Conservation (phyloP, 2,797 vertebrate genomes). For the Hafferia zeledoni region DNA sequence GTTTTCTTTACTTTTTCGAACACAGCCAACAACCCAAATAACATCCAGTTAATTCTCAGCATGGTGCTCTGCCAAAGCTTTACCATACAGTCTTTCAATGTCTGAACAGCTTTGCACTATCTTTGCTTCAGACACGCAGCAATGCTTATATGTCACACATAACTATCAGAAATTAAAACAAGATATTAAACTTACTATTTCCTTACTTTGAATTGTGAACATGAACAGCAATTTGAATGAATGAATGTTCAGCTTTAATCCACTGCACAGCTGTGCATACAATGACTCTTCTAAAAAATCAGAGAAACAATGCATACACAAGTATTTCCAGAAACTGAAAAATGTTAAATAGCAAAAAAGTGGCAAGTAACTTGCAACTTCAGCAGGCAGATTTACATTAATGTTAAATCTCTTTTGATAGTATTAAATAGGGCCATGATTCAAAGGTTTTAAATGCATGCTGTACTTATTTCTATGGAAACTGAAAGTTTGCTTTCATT, state of each 20-base stretch:
- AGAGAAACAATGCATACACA: background rate
- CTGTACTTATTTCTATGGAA: slow-evolving; percentile 23
- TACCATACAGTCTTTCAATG: background rate
- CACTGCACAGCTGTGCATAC: background rate
- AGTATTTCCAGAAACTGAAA: background rate
- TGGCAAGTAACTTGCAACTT: background rate
- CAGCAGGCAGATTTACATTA: background rate
- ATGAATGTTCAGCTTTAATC: background rate
- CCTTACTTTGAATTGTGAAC: background rate
- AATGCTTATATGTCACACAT: background rate
- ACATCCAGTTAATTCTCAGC: background rate
- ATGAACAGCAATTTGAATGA: background rate
- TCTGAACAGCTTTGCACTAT: background rate
- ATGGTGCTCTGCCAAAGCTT: background rate
- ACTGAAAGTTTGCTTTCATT: slow-evolving; percentile 21
- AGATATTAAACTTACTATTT: background rate
- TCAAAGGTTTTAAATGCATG: slow-evolving; percentile 3
- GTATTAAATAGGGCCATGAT: background rate
- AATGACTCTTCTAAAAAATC: background rate
- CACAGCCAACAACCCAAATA: background rate
- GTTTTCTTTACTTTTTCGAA: background rate
- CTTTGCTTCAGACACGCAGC: background rate
- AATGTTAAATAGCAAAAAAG: background rate
- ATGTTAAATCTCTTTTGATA: background rate
- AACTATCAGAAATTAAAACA: background rate